These are phyloP conservation scores for Dromius quadrimaculatus DNA, from an alignment of 2,888 invertebrate species.

Conservation along the genomic window DNA sequence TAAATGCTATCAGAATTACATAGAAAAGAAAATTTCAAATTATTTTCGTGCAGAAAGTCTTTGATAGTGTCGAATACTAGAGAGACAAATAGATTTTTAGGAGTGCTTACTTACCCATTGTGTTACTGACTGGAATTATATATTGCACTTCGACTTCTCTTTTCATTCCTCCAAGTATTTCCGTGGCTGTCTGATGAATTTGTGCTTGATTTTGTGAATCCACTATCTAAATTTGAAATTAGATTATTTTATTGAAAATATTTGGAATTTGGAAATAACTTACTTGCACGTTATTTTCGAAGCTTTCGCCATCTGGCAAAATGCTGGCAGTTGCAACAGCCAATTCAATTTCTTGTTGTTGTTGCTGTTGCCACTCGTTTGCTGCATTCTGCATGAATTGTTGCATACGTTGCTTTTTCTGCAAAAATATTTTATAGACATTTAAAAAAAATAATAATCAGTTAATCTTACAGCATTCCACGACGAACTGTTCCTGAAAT, in stretches of 20 bases:
- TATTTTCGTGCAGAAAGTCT: not conserved
- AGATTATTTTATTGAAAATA: conserved; percentile 1
- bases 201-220: conserved; percentile 34
- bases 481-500: conserved; percentile 67
- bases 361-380: conserved; percentile 59
- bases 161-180: conserved; percentile 72
- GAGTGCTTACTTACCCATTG: conserved; percentile 50
- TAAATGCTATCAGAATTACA: conserved; percentile 51
- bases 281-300: conserved; percentile 31
- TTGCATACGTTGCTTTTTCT: conserved; percentile 71
- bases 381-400: conserved; percentile 67
- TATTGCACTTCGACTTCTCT: conserved; percentile 72
- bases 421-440: conserved; percentile 13
- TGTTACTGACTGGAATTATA: conserved; percentile 52
- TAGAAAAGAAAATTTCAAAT: conserved; percentile 35
- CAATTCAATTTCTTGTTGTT: conserved; percentile 68
- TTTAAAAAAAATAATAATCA: not conserved
- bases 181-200: conserved; percentile 71
- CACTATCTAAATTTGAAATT: not conserved
- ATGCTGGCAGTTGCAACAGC: conserved; percentile 72
- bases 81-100: too few species aligned
- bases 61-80: too few species aligned
- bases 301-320: conserved; percentile 36
- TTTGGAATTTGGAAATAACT: not conserved
- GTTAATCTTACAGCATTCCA: conserved; percentile 70